Evolutionary conservation across 2,797 vertebrate genomes (phyloP).

Genomic region (Notoglanidium macrostoma): DNA sequence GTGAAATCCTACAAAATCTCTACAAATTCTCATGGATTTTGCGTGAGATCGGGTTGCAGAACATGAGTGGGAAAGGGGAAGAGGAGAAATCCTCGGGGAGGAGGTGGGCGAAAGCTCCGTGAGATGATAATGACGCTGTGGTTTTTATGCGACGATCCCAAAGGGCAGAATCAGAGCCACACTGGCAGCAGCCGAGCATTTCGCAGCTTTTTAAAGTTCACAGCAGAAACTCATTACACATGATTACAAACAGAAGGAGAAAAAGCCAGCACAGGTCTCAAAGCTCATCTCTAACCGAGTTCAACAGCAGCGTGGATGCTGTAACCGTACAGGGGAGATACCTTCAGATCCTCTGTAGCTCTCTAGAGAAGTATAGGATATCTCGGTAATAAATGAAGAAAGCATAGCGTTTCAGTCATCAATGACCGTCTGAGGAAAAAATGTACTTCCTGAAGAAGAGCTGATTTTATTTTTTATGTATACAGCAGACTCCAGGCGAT

Average conservation of each 20-base stretch:
- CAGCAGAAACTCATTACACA: constrained; percentile 52
- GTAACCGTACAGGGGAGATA: neutral
- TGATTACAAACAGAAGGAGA: constrained; percentile 55
- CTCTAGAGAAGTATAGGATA: neutral
- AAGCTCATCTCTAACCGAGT: constrained; percentile 24
- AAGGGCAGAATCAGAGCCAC: constrained; percentile 50
- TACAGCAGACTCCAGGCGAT: neutral
- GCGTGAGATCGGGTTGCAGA: constrained; percentile 15
- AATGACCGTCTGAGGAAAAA: neutral
- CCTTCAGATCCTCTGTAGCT: neutral
- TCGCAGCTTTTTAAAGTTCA: constrained; percentile 55
- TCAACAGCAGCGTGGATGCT: constrained; percentile 18
- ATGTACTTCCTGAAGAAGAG: neutral
- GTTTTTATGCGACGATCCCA: constrained; percentile 54
- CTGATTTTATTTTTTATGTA: neutral
- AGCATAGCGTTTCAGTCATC: neutral
- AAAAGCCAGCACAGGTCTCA: constrained; percentile 26
- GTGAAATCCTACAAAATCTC: neutral
- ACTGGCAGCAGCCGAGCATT: constrained; percentile 55
- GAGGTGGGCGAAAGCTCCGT: constrained; percentile 45
- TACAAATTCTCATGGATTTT: constrained; percentile 23
- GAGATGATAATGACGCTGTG: constrained; percentile 54
- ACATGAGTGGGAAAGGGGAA: constrained; percentile 34
- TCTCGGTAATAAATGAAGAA: constrained; percentile 6
- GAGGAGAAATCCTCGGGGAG: constrained; percentile 23